A percentile compares a stretch with the other conserved stretches of the same genome.
These are phyloP conservation scores for Drosophila monieri DNA, from an alignment of 2,888 invertebrate genomes.

Conservation along the genomic window DNA sequence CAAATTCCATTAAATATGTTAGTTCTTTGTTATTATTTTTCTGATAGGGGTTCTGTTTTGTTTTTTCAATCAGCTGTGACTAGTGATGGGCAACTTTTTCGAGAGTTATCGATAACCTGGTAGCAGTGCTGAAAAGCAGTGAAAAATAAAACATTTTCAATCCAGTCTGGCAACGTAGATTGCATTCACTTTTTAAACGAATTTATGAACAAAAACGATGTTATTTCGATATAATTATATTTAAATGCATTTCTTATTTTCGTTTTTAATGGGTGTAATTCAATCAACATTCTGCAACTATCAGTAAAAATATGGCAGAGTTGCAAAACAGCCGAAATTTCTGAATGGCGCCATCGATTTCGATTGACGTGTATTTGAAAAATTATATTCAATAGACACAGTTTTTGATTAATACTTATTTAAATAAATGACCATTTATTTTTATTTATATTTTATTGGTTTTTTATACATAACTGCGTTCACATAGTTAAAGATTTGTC, in stretches of 20 bases:
- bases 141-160: background rate
- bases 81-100: background rate
- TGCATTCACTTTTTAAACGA: background rate
- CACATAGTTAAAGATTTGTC: slow-evolving; percentile 44
- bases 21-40: slow-evolving; percentile 23
- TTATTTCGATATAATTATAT: no score
- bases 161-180: background rate
- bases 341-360: background rate
- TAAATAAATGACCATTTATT: slow-evolving; percentile 9
- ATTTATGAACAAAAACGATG: no score
- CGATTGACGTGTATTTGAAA: background rate
- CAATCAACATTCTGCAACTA: no score
- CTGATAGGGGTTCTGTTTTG: slow-evolving; percentile 45
- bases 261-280: no score
- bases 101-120: background rate
- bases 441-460: slow-evolving; percentile 61
- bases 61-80: slow-evolving; percentile 1
- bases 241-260: no score
- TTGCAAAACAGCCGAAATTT: background rate
- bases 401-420: background rate
- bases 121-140: background rate
- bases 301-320: background rate
- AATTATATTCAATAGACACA: background rate
- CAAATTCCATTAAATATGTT: background rate
- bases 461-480: slow-evolving; percentile 57